A percentile compares a stretch with the other conserved stretches of the same genome.
Conservation (phyloP, 2,888 invertebrate species). For the Willowsia nigromaculata region DNA sequence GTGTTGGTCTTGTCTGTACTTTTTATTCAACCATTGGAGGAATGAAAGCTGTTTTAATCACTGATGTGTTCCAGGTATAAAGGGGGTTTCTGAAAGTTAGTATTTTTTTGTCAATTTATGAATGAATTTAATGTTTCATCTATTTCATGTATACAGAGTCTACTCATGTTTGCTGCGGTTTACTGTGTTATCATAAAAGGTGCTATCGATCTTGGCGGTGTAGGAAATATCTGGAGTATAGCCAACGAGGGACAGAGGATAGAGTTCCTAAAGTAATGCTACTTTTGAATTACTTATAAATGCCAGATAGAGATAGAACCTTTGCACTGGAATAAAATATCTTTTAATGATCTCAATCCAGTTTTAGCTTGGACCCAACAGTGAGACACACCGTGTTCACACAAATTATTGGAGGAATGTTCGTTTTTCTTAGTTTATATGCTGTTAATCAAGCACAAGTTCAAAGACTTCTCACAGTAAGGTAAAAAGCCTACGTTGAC, state of each 20-base stretch:
- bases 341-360: slow-evolving; percentile 80
- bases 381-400: slow-evolving; percentile 92
- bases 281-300: too few species aligned
- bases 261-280: slow-evolving; percentile 80
- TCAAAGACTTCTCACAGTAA: slow-evolving; percentile 82
- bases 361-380: slow-evolving; percentile 89
- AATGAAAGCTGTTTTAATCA: too few species aligned
- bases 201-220: slow-evolving; percentile 85
- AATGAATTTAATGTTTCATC: too few species aligned
- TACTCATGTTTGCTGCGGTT: slow-evolving; percentile 91
- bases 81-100: too few species aligned
- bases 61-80: too few species aligned
- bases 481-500: too few species aligned
- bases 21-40: too few species aligned
- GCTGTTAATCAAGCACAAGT: slow-evolving; percentile 93
- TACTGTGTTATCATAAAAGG: slow-evolving; percentile 89
- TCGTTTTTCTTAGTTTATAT: slow-evolving; percentile 90
- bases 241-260: slow-evolving; percentile 87
- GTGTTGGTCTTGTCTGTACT: too few species aligned
- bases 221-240: slow-evolving; percentile 85
- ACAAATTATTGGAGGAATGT: slow-evolving; percentile 88
- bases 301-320: too few species aligned
- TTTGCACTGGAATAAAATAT: neutral
- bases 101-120: too few species aligned
- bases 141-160: slow-evolving; percentile 83